Base-by-base conservation (phyloP, 2,797 vertebrate genomes). In the Acipenser oxyrinchus region DNA sequence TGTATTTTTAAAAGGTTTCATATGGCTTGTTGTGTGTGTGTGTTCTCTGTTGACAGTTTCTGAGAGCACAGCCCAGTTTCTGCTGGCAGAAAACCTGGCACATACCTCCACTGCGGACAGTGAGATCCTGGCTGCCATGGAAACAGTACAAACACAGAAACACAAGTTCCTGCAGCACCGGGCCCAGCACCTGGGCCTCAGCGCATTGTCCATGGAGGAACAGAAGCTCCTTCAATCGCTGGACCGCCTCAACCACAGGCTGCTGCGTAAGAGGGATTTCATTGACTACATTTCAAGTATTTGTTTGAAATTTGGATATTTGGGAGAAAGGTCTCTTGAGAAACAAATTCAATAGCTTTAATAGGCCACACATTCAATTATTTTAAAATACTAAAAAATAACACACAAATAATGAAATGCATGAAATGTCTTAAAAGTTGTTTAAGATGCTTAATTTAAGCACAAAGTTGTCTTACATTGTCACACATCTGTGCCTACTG, bases 211-310 rank as follows among this genome's bases (percentile, higher is more conserved):
- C 7, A 18, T 88, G 72, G 94, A 96, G 71, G 96, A 97, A 70
- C 82, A 91, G 73, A 92, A 82, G 74, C 83, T 96, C 63, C 84
- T 93, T 7, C 86, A 90, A 37, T 95, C 91, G 66, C 87, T 98
- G 66, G 81, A 82, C 66, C 71, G 0, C 51, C 84, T 91, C 49
- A 75, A 87, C 75, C 76, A 86, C 71, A 83, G 78, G 69, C 70
- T 91, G 51, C 77, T 77, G 61, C 74, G 90, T 91, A 80, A 86
- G 86, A 81, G 55, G 52, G 4, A 7, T 65, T 10, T 53, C n/a
- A 51, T 63, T 6, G 37, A 3, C 5, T 65, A 9, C 63, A 37
- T 37, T 37, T 37, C 23, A 3, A 37, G 23, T 37, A 37, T 37
- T 37, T 18, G 1, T 18, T 18, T 18, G 1, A 18, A 18, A 18